phyloP scores from a whole-genome alignment of 2,888 invertebrate species.

The Eubasilissa splendida region DNA sequence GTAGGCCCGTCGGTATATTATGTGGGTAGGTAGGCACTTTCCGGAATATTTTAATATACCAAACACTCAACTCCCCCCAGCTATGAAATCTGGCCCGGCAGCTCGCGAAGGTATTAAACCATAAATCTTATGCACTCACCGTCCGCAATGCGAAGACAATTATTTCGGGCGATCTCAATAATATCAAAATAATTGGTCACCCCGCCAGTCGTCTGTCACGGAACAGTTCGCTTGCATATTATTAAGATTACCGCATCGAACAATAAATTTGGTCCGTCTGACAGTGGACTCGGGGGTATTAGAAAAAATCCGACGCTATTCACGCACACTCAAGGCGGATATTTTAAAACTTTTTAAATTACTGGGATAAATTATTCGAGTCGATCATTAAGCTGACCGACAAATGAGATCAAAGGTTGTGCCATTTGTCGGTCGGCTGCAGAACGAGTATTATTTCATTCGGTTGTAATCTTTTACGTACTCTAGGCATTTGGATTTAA shows the following conservation, averaged over 20 bases:
- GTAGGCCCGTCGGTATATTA: too few relatives aligned
- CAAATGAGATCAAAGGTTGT: slow-evolving; percentile 25
- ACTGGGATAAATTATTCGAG: neutral
- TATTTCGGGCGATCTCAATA: slow-evolving; percentile 45
- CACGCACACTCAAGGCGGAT: neutral
- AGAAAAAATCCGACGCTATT: neutral
- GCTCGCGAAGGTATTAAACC: slow-evolving; percentile 17
- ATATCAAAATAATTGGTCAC: slow-evolving; percentile 48
- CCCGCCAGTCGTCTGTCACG: slow-evolving; percentile 40
- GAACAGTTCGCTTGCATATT: slow-evolving; percentile 7
- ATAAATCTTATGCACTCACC: slow-evolving; percentile 25
- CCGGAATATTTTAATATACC: too few relatives aligned
- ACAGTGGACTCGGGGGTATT: neutral
- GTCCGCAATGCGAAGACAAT: slow-evolving; percentile 42
- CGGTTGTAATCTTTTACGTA: neutral
- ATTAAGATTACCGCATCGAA: neutral
- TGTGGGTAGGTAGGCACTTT: too few relatives aligned
- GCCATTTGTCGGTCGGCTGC: slow-evolving; percentile 4
- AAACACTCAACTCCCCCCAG: slow-evolving; percentile 7
- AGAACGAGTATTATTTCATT: neutral
- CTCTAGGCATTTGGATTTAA: too few relatives aligned
- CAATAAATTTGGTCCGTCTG: neutral
- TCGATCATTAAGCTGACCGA: neutral
- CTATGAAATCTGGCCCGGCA: neutral
- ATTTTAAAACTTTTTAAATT: neutral